Conservation (phyloP, 2,113 vertebrate genomes). For the Microcebus griseorufus region DNA sequence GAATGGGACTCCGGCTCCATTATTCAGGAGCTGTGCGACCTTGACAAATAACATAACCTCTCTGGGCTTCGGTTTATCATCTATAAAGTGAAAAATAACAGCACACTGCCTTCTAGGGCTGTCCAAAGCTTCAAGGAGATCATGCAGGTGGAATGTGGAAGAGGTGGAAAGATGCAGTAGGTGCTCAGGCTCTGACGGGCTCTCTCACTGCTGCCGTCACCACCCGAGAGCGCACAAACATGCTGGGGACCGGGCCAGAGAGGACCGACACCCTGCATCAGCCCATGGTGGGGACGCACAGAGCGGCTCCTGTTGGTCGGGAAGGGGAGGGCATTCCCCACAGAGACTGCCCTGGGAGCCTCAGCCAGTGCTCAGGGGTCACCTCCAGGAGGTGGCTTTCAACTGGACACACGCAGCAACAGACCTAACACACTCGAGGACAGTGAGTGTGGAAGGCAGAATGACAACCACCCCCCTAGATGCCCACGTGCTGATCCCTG, state of each 20-base stretch:
- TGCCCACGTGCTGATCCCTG: fast-evolving
- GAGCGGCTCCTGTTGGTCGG: not conserved
- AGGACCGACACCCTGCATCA: fast-evolving
- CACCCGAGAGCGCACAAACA: fast-evolving
- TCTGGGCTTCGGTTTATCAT: fast-evolving
- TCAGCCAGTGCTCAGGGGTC: fast-evolving
- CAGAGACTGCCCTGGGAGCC: fast-evolving
- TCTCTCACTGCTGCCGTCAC: fast-evolving
- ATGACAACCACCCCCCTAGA: not conserved
- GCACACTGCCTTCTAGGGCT: not conserved
- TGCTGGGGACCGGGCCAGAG: fast-evolving
- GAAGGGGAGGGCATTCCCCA: not conserved
- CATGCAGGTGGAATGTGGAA: fast-evolving
- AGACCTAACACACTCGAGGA: fast-evolving
- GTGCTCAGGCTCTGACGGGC: not conserved
- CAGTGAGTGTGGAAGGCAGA: fast-evolving
- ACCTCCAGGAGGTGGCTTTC: fast-evolving
- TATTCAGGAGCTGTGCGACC: fast-evolving
- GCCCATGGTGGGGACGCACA: not conserved
- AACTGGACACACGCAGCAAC: fast-evolving
- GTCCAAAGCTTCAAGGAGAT: not conserved
- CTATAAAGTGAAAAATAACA: fast-evolving
- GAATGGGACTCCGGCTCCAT: fast-evolving
- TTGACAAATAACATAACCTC: fast-evolving
- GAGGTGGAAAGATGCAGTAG: not conserved